phyloP scores from a whole-genome alignment of 2,888 invertebrate species.

The Gandaritis pyraliata region DNA sequence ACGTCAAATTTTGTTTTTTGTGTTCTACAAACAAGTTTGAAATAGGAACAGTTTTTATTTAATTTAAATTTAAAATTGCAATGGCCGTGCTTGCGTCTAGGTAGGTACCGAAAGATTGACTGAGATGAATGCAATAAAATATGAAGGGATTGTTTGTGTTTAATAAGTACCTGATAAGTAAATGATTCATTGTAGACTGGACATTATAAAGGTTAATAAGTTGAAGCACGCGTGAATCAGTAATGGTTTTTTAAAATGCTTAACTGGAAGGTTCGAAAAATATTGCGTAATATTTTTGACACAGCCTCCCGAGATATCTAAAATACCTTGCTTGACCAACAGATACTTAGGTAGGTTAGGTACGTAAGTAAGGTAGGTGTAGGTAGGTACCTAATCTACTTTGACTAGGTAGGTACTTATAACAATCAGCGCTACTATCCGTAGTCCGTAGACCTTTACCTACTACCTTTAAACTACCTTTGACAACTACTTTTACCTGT shows the following conservation, averaged over 20 bases:
- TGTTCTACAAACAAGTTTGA: neutral
- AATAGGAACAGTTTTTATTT: neutral
- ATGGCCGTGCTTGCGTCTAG: neutral
- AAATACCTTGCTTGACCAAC: neutral
- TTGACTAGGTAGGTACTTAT: too few species aligned
- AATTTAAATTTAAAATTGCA: neutral
- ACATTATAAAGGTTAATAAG: slow-evolving; percentile 28
- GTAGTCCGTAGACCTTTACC: too few species aligned
- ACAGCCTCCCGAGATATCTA: too few species aligned
- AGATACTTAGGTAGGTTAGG: neutral
- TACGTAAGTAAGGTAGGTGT: neutral
- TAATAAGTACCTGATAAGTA: slow-evolving; percentile 28
- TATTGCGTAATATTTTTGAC: too few species aligned
- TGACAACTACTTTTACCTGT: too few species aligned
- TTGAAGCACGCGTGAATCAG: slow-evolving; percentile 12
- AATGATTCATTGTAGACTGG: slow-evolving; percentile 35
- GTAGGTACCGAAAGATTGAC: neutral
- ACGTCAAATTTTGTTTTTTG: slow-evolving; percentile 5
- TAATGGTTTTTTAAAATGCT: neutral
- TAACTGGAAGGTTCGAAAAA: neutral
- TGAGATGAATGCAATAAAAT: neutral
- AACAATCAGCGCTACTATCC: too few species aligned
- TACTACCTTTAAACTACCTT: too few species aligned
- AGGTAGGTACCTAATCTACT: too few species aligned
- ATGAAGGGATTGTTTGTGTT: slow-evolving; percentile 25